These are phyloP conservation scores for Saguinus imperator DNA, from an alignment of 2,113 vertebrate species.

Conservation along the genomic window DNA sequence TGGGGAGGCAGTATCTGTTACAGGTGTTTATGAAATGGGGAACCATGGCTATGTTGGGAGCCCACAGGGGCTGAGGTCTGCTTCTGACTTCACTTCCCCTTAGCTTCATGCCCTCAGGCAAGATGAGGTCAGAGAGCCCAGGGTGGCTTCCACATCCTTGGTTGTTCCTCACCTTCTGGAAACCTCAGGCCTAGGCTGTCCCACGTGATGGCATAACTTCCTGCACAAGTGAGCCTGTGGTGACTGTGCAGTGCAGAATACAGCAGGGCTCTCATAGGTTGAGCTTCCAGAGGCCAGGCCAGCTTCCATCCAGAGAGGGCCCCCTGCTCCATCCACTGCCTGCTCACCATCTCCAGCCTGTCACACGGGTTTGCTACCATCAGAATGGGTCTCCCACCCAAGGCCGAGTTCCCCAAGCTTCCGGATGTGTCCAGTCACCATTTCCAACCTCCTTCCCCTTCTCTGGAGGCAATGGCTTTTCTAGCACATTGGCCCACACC, in stretches of 20 bases:
- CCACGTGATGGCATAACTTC: no score
- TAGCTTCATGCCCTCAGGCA: not conserved
- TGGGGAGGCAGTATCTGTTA: conserved; percentile 12
- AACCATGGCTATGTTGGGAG: rapidly evolving
- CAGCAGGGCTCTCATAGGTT: no score
- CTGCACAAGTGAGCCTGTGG: rapidly evolving
- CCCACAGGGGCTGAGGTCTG: not conserved
- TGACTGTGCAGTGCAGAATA: not conserved
- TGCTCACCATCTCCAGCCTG: not conserved
- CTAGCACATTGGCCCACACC: rapidly evolving
- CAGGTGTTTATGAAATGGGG: not conserved
- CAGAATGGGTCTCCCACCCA: rapidly evolving
- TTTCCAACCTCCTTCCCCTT: not conserved
- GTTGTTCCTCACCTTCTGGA: not conserved
- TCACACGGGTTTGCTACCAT: rapidly evolving
- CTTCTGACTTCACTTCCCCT: not conserved
- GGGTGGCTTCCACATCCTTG: not conserved
- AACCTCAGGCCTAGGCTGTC: not conserved
- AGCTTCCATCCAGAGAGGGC: not conserved
- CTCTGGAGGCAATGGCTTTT: not conserved
- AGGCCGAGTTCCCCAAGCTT: not conserved
- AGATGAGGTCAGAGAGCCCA: not conserved
- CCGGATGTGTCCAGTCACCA: rapidly evolving
- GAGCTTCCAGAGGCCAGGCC: no score
- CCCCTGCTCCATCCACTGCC: no score